Conservation (phyloP, 2,797 vertebrate genomes). For the Labroides dimidiatus region DNA sequence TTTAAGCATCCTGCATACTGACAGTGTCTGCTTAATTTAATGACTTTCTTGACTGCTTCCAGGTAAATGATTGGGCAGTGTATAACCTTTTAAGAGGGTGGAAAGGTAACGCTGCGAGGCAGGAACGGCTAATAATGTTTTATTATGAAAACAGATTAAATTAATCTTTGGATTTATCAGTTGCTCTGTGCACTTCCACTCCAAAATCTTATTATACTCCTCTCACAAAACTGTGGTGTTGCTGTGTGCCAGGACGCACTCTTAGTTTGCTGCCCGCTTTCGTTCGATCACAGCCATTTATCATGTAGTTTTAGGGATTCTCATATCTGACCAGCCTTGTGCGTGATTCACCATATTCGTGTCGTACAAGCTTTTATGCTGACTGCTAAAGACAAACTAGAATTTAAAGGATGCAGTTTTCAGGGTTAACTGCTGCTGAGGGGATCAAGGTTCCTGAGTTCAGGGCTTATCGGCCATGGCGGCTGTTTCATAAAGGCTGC, state of each 20-base stretch:
- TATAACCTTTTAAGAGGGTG: constrained; percentile 67
- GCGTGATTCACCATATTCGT: constrained; percentile 3
- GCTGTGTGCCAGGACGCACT: not conserved
- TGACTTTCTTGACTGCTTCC: constrained; percentile 70
- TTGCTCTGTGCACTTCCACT: constrained; percentile 41
- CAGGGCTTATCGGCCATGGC: constrained; percentile 43
- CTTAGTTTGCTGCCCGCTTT: constrained; percentile 9
- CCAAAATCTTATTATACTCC: constrained; percentile 44
- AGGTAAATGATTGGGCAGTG: constrained; percentile 72
- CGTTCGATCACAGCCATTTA: not conserved
- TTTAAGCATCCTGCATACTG: constrained; percentile 42
- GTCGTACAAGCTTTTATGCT: not conserved
- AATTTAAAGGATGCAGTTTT: not conserved
- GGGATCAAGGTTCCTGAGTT: constrained; percentile 14
- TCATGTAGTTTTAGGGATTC: not conserved
- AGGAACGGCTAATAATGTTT: constrained; percentile 52
- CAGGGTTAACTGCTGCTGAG: constrained; percentile 15
- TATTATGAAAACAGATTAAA: constrained; percentile 70
- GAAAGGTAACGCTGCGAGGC: constrained; percentile 54
- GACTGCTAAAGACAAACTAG: not conserved
- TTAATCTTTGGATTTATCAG: constrained; percentile 69
- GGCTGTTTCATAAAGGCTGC: constrained; percentile 51
- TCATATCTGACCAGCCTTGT: not conserved
- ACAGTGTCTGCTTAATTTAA: constrained; percentile 73
- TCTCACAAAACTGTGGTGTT: constrained; percentile 11